A percentile compares a stretch with the other conserved stretches of the same genome.
These are phyloP conservation scores for Iguana delicatissima DNA, from an alignment of 2,797 vertebrate genomes.

Conservation along the genomic window DNA sequence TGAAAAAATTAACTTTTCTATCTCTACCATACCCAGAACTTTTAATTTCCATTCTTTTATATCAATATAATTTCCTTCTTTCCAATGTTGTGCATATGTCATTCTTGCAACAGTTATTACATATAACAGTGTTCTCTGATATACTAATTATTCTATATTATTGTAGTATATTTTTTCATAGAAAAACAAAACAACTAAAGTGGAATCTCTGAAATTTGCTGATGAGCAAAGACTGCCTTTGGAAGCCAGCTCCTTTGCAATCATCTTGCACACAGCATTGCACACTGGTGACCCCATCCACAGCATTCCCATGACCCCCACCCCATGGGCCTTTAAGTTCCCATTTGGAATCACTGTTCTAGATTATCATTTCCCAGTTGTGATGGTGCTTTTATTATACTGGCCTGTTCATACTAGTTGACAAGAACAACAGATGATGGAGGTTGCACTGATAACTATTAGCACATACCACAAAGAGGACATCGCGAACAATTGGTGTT, in stretches of 20 bases:
- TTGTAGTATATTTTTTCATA: not conserved
- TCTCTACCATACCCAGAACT: too few relatives aligned
- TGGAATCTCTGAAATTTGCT: not conserved
- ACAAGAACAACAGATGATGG: too few relatives aligned
- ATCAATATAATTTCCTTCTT: too few relatives aligned
- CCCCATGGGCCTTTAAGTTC: too few relatives aligned
- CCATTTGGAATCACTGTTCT: not conserved
- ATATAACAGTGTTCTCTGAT: too few relatives aligned
- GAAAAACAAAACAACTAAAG: not conserved
- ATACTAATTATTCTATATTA: not conserved
- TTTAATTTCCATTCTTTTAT: too few relatives aligned
- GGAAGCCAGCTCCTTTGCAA: not conserved
- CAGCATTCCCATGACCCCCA: not conserved
- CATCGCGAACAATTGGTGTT: not conserved
- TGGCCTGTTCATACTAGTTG: too few relatives aligned
- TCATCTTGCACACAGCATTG: too few relatives aligned
- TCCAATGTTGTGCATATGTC: too few relatives aligned
- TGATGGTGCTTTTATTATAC: not conserved
- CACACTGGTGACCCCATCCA: not conserved
- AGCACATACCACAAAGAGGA: too few relatives aligned
- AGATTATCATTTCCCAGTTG: not conserved
- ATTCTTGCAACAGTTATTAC: too few relatives aligned
- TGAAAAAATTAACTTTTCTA: too few relatives aligned
- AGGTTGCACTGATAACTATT: not conserved
- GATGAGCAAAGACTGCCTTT: not conserved